Base-by-base conservation (phyloP, 2,888 invertebrate species). In the Crocallis elinguaria region DNA sequence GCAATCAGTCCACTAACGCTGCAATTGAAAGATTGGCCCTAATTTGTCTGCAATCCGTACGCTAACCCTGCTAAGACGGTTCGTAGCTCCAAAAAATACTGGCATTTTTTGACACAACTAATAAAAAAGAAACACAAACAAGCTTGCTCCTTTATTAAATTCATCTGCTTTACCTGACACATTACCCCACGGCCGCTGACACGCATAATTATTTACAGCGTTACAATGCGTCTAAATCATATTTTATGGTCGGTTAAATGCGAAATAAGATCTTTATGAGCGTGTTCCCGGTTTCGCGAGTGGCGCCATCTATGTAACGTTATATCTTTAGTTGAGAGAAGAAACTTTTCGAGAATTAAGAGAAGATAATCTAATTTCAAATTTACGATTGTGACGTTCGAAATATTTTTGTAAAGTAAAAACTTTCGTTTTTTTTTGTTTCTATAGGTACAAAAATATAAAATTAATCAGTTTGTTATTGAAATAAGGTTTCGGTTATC, bases 211-310 rank as follows among this genome's bases (percentile, higher is more conserved):
- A 76, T 80, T 83, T 80, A 79, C 75, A 66, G 56, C 66, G 51
- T 59, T 67, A 69, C 69, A 72, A 68, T 68, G 69, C 68, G 69
- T 69, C 77, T 80, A 82, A 81, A 78, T 77, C 73, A 77, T 75
- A 69, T 67, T 79, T 84, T 79, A 83, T 73, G 77, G 73, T 66
- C 71, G 72, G 73, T 75, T 78, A 71, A 77, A 81, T 74, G 74
- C 69, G 66, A 79, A 79, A 79, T 77, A 76, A 79, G 75, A 77
- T 75, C 73, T 82, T 83, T 82, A 86, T 71, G 79, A 79, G 69
- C 71, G 49, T 75, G 77, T 78, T 71, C 73, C 69, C 69, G 71
- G 72, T 76, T 75, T 58, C 65, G 57, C 32, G 39, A 41, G 54
- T 52, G 49, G 52, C 59, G 57, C 56, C 63, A 37, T 57, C 54